phyloP scores from a whole-genome alignment of 2,797 vertebrate genomes.

The Falco peregrinus region DNA sequence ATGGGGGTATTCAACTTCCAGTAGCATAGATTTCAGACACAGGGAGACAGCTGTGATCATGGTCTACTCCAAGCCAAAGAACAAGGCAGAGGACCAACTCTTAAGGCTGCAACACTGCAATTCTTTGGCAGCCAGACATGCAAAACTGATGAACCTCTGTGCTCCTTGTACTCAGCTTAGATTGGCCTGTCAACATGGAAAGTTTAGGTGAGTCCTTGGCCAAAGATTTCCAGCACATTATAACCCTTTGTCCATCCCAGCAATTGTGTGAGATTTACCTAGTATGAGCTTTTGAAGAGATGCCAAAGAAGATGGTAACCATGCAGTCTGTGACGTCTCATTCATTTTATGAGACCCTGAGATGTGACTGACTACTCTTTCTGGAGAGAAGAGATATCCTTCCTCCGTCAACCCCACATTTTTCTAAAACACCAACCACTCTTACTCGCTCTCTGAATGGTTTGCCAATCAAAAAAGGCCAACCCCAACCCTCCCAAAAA shows the following conservation, averaged over 20 bases:
- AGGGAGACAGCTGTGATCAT: neutral
- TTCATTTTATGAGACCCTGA: neutral
- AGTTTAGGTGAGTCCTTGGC: neutral
- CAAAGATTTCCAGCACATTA: neutral
- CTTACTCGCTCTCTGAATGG: neutral
- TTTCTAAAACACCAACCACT: neutral
- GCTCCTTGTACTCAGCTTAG: neutral
- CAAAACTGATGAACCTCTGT: neutral
- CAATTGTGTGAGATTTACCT: neutral
- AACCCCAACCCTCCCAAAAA: neutral
- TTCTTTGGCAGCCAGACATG: neutral
- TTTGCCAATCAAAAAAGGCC: neutral
- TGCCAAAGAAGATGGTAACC: neutral
- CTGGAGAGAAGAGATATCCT: neutral
- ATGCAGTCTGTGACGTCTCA: accelerated
- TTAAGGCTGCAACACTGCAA: neutral
- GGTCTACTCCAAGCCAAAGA: neutral
- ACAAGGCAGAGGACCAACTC: neutral
- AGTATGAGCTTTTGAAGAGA: neutral
- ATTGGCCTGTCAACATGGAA: neutral
- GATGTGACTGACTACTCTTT: neutral
- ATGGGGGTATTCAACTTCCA: neutral
- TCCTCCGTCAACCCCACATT: neutral
- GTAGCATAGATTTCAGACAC: neutral
- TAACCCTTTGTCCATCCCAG: neutral